Conservation (phyloP, 2,113 vertebrate species). For the Lathamus discolor region DNA sequence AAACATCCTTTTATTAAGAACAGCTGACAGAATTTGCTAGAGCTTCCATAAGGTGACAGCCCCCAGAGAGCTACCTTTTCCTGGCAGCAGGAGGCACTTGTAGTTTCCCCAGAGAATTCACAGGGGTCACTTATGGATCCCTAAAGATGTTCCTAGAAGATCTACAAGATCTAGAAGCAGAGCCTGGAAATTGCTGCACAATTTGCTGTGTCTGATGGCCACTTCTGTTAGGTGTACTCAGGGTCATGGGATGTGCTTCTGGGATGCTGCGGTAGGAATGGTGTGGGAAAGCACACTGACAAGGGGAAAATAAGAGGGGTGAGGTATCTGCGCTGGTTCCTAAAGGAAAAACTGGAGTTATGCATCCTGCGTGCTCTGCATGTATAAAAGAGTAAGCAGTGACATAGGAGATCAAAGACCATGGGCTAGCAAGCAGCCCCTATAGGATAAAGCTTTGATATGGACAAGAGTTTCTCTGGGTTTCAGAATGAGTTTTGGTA, state of each 20-base stretch:
- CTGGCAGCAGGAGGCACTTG: background rate
- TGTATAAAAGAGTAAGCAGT: background rate
- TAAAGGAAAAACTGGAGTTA: background rate
- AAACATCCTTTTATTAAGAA: background rate
- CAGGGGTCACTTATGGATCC: background rate
- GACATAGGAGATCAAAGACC: background rate
- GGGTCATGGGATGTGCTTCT: background rate
- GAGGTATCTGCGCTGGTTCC: background rate
- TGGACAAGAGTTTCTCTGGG: background rate
- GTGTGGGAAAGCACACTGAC: background rate
- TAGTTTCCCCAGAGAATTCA: background rate
- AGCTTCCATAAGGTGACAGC: background rate
- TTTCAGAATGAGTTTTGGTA: background rate
- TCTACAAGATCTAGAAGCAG: background rate
- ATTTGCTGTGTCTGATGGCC: background rate
- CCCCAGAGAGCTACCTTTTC: background rate
- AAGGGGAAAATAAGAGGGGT: background rate
- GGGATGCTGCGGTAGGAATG: background rate
- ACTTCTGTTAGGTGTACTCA: background rate
- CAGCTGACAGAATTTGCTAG: background rate
- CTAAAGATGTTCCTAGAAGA: background rate
- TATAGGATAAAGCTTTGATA: background rate
- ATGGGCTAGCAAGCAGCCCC: background rate
- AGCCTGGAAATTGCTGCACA: background rate
- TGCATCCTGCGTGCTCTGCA: background rate